Base-by-base conservation (phyloP, 1,140 invertebrate genomes). In the Aphelinus atriplicis region DNA sequence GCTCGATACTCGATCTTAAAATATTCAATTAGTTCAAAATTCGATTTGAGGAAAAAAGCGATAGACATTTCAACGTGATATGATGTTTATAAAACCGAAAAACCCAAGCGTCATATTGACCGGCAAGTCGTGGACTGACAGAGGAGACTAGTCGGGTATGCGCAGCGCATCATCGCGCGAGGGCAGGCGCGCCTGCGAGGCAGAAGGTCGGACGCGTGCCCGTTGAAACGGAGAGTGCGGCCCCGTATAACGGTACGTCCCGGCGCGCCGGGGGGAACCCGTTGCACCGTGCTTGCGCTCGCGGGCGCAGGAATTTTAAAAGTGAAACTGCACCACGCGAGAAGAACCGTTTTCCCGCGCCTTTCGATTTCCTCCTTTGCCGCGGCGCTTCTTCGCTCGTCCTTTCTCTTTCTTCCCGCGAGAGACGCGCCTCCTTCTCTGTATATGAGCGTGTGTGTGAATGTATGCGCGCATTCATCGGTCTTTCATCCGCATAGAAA, bases 371-470 rank as follows among this genome's bases (percentile, higher is more conserved):
- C 58, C 7, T 56, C 53, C 46, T 57, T 65, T 10, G 51, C 26
- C 26, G 26, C 26, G 26, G 26, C 26, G 26, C 26, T 26, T 26
- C 26, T 26, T 26, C 26, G 26, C 26, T 26, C 26, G 76, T 62
- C 68, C 65, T 75, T 66, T 75, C 68, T 74, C 73, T 70, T 62
- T 71, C 73, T 73, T 71, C 48, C 47, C 57, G 50, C 69, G 61
- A 42, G 3, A 60, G 58, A 43, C 26, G 58, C 9, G 26, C 3
- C 58, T 60, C 58, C n/a, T 42, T 60, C 7, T 7, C 9, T 1
- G 26, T 5, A 3, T 26, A 60, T 42, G 26, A 3, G 58, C n/a
- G 58, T 7, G n/a, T 60, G 3, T 47, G 61, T 3, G 26, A 26
- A 26, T 26, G 26, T 26, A 26, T 26, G 26, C 26, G 26, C 26